A percentile compares a stretch with the other conserved stretches of the same genome.
Evolutionary conservation across 2,797 vertebrate species (phyloP).

Genomic region (Mormyrus proboscirostris): DNA sequence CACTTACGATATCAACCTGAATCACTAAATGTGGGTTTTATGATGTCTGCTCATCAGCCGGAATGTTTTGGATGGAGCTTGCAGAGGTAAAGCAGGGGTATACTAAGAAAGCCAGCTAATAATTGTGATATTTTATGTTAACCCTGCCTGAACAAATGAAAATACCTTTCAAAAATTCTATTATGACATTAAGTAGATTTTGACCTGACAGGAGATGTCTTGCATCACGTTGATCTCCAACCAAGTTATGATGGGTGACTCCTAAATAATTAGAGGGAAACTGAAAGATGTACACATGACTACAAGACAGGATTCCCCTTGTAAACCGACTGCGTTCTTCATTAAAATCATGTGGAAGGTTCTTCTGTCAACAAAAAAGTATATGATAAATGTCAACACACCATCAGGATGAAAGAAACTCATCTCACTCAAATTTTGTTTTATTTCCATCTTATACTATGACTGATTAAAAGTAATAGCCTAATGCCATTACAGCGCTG

Average conservation of each 20-base stretch:
- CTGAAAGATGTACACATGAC: neutral
- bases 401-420: neutral
- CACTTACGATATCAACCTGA: neutral
- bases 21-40: neutral
- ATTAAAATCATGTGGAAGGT: neutral
- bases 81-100: neutral
- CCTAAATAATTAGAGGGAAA: conserved; percentile 2
- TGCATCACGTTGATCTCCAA: conserved; percentile 15
- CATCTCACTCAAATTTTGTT: neutral
- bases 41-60: neutral
- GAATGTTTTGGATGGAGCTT: neutral
- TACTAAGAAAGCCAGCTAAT: neutral
- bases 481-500: neutral
- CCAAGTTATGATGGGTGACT: conserved; percentile 4
- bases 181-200: neutral
- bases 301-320: neutral
- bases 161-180: neutral
- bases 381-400: neutral
- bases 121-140: neutral
- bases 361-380: neutral
- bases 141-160: neutral
- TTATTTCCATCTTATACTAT: neutral
- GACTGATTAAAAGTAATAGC: neutral
- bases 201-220: neutral
- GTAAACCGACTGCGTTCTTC: neutral